Percentiles rank a stretch among this genome's conserved stretches.
phyloP scores from a whole-genome alignment of 2,113 vertebrate species.

The Anguilla japonica region DNA sequence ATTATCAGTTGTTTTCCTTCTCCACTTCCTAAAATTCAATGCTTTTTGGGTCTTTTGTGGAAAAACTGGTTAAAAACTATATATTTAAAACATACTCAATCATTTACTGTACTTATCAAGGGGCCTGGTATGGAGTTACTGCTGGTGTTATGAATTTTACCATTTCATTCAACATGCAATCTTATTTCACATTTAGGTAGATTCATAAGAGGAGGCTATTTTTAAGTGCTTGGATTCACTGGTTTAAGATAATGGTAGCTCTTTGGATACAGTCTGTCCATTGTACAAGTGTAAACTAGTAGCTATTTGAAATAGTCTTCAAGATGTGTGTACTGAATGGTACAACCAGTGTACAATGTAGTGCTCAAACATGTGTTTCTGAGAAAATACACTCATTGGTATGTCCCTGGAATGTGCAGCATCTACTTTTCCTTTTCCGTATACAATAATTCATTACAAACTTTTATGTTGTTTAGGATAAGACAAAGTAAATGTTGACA shows the following conservation, averaged over 20 bases:
- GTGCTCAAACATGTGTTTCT: constrained; percentile 15
- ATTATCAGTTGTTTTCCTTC: background rate
- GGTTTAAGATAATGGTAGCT: background rate
- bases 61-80: background rate
- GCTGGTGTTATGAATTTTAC: too few species aligned
- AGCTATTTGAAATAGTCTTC: background rate
- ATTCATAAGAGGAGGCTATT: too few species aligned
- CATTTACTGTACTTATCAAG: too few species aligned
- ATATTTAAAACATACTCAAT: too few species aligned
- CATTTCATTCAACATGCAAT: too few species aligned
- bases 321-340: background rate
- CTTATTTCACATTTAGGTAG: too few species aligned
- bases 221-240: too few species aligned
- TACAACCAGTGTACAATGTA: background rate
- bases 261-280: background rate
- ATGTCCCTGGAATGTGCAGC: background rate
- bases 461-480: constrained; percentile 5
- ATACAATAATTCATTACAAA: background rate
- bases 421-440: constrained; percentile 15
- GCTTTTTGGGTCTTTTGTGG: background rate
- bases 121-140: too few species aligned
- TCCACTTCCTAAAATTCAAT: background rate
- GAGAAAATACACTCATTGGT: background rate
- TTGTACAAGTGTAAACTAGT: too few species aligned
- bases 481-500: background rate